These are phyloP conservation scores for Amaurobius ferox DNA, from an alignment of 2,888 invertebrate species.

Conservation along the genomic window DNA sequence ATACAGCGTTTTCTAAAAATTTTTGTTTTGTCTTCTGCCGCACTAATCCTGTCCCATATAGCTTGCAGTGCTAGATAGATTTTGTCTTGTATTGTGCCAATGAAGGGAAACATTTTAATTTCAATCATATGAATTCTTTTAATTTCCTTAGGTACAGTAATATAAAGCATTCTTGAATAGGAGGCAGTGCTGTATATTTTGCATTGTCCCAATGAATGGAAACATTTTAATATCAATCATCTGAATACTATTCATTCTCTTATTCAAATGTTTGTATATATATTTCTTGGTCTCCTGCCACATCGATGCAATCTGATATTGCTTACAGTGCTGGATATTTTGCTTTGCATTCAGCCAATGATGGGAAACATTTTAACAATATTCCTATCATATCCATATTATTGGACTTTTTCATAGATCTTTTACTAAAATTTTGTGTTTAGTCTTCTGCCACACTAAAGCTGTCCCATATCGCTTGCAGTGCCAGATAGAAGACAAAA, in stretches of 20 bases:
- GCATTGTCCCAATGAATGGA: slow-evolving; percentile 36
- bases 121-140: too few species aligned
- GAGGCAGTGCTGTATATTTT: slow-evolving; percentile 20
- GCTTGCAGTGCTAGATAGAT: neutral
- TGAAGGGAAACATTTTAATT: slow-evolving; percentile 15
- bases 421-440: too few species aligned
- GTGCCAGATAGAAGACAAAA: neutral
- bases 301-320: neutral
- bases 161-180: slow-evolving; percentile 8
- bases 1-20: too few species aligned
- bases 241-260: too few species aligned
- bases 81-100: slow-evolving; percentile 2
- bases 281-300: neutral
- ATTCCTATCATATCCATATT: neutral
- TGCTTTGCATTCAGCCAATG: neutral
- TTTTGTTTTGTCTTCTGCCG: slow-evolving; percentile 20
- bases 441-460: slow-evolving; percentile 20
- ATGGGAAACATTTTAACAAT: neutral
- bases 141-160: too few species aligned
- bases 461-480: neutral
- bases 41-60: slow-evolving; percentile 6
- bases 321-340: neutral
- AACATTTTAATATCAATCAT: neutral
- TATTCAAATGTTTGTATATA: neutral
- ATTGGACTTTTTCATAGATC: too few species aligned